phyloP scores from a whole-genome alignment of 2,888 invertebrate genomes.

The Cyclophora punctaria region DNA sequence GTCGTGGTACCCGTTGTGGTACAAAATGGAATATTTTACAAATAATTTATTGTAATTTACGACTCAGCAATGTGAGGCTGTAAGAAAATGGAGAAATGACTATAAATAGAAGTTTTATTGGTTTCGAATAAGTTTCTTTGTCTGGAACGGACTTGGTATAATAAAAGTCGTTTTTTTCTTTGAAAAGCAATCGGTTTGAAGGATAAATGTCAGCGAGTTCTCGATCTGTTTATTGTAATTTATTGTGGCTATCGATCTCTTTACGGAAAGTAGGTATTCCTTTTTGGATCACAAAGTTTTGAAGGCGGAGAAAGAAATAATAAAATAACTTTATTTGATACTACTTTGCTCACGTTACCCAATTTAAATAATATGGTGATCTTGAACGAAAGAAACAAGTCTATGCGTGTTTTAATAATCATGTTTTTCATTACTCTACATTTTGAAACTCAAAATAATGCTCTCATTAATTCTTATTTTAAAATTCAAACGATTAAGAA shows the following conservation, averaged over 20 bases:
- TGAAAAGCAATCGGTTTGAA: constrained; percentile 16
- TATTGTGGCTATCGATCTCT: constrained; percentile 24
- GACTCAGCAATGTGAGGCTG: constrained; percentile 14
- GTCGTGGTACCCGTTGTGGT: not conserved
- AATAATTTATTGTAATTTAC: constrained; percentile 21
- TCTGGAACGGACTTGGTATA: constrained; percentile 23
- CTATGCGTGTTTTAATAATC: too few relatives aligned
- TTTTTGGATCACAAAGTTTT: not conserved
- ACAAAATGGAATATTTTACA: constrained; percentile 13
- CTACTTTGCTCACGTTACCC: too few relatives aligned
- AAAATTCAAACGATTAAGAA: too few relatives aligned
- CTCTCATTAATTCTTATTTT: too few relatives aligned
- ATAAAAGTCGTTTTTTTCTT: constrained; percentile 26
- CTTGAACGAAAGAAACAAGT: too few relatives aligned
- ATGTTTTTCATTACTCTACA: too few relatives aligned
- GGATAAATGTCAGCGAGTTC: constrained; percentile 26
- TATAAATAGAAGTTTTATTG: constrained; percentile 30
- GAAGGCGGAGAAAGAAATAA: too few relatives aligned
- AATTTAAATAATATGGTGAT: too few relatives aligned
- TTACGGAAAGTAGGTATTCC: constrained; percentile 3
- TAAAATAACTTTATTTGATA: too few relatives aligned
- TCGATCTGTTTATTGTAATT: constrained; percentile 28
- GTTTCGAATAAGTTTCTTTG: constrained; percentile 24
- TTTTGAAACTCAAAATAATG: too few relatives aligned
- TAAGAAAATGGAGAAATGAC: constrained; percentile 14